Evolutionary conservation across 2,888 invertebrate species (phyloP).

Genomic region (Xylocampa areola): DNA sequence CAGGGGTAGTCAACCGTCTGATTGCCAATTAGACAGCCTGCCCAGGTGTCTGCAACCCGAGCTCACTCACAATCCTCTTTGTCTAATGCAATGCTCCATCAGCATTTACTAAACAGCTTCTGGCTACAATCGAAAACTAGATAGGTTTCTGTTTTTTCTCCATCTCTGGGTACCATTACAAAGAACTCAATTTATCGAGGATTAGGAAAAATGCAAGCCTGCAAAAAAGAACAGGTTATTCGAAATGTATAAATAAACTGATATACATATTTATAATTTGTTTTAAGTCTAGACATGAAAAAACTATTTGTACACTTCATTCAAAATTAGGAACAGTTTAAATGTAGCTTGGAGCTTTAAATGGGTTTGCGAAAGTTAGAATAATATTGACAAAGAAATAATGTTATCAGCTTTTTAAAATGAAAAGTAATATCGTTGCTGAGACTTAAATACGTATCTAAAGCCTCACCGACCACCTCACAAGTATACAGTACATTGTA

Average conservation of each 20-base stretch:
- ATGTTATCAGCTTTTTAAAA: too few species aligned
- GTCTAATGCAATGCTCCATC: slow-evolving; percentile 64
- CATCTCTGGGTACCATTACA: slow-evolving; percentile 57
- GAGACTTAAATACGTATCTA: too few species aligned
- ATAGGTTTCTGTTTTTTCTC: slow-evolving; percentile 45
- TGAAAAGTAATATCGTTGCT: too few species aligned
- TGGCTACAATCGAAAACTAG: slow-evolving; percentile 56
- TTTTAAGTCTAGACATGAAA: slow-evolving; percentile 47
- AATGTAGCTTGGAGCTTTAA: slow-evolving; percentile 20
- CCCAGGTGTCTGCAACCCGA: slow-evolving; percentile 66
- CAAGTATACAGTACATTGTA: too few species aligned
- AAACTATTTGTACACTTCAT: slow-evolving; percentile 48
- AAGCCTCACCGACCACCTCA: too few species aligned
- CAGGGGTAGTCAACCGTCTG: slow-evolving; percentile 70
- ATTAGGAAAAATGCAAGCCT: slow-evolving; percentile 60
- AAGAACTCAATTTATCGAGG: slow-evolving; percentile 68
- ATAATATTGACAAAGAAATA: too few species aligned
- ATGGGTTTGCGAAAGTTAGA: slow-evolving; percentile 41
- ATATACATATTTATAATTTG: slow-evolving; percentile 37
- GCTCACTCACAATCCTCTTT: slow-evolving; percentile 61
- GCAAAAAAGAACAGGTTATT: slow-evolving; percentile 28
- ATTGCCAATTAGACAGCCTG: slow-evolving; percentile 73
- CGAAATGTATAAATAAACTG: slow-evolving; percentile 43
- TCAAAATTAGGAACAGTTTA: slow-evolving; percentile 41
- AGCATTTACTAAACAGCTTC: slow-evolving; percentile 67